These are phyloP conservation scores for Rhadina sibilatrix DNA, from an alignment of 2,113 vertebrate species.

Conservation along the genomic window DNA sequence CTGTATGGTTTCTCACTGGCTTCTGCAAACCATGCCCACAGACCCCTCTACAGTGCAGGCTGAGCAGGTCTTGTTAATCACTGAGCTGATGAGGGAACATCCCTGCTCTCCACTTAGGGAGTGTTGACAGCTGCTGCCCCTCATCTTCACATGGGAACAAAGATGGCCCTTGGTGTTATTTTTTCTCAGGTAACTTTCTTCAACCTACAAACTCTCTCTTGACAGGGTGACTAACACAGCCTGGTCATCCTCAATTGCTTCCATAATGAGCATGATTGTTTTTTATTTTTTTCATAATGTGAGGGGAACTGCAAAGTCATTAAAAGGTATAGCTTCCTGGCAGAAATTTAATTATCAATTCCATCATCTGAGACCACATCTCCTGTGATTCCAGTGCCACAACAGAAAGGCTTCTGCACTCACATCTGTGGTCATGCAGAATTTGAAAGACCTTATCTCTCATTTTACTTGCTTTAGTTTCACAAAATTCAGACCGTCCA, in stretches of 20 bases:
- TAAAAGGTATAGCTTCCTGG: background rate
- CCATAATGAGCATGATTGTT: background rate
- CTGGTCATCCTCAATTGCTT: background rate
- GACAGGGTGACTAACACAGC: background rate
- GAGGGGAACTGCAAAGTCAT: background rate
- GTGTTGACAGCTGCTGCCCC: rapidly evolving
- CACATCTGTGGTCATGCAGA: background rate
- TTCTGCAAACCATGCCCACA: rapidly evolving
- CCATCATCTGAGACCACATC: background rate
- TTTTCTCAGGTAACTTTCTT: background rate
- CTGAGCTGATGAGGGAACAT: background rate
- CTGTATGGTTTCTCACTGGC: background rate
- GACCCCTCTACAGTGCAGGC: rapidly evolving
- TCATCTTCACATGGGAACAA: rapidly evolving
- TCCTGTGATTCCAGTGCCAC: background rate
- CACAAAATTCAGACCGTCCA: background rate
- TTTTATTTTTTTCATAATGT: background rate
- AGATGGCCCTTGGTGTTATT: background rate
- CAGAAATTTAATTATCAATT: background rate
- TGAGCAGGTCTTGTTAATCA: background rate
- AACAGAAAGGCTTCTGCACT: background rate
- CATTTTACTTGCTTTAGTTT: background rate
- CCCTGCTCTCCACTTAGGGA: background rate
- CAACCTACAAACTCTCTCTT: background rate
- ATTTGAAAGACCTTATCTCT: background rate